Base-by-base conservation (phyloP, 2,113 vertebrate species). In the Euleptes europaea region DNA sequence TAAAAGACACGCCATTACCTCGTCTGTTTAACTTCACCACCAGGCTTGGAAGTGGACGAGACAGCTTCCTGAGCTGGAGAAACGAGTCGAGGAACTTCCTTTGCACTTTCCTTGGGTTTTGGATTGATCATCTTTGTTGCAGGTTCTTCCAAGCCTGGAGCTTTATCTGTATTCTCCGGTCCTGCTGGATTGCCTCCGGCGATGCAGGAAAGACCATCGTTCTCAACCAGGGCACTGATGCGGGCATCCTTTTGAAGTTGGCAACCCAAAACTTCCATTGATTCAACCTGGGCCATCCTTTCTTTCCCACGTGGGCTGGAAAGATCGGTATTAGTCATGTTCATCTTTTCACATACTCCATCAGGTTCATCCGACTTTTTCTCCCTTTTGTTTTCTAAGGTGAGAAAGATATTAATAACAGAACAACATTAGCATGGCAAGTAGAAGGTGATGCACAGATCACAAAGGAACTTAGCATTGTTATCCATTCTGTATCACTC, bases 1-100 rank as follows among this genome's bases (percentile, higher is more conserved):
- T 19, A 35, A 77, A 44, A 60, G 7, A 1, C 14, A 63, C 1
- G 4, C 69, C 66, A 2, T 89, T 93, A 96, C 95, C 95, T 96
- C 91, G 90, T 88, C 11, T n/a, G 86, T 67, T 87, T 94, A 79
- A 87, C 90, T 42, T 93, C 91, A 76, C 88, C 42, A 3, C 67
- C 89, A 49, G 91, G 77, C 79, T 0, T 69, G 28, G 93, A 92
- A 0, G 89, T 67, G 57, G 90, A 90, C 33, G 94, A 83, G 51
- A 44, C 47, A 0, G 89, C 83, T 70, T 89, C 93, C 84, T 0
- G 19, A 12, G 86, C 26, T 17, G 86, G 84, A 7, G 0, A 5
- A 0, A 80, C 82, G 0, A 0, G 0, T 0, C 1, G 13, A 2
- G 38, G 1, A 42, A 80, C 1, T 82, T 70, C 90, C 87, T 75